phyloP scores from a whole-genome alignment of 2,797 vertebrate genomes.

The Silurus lanzhouensis region DNA sequence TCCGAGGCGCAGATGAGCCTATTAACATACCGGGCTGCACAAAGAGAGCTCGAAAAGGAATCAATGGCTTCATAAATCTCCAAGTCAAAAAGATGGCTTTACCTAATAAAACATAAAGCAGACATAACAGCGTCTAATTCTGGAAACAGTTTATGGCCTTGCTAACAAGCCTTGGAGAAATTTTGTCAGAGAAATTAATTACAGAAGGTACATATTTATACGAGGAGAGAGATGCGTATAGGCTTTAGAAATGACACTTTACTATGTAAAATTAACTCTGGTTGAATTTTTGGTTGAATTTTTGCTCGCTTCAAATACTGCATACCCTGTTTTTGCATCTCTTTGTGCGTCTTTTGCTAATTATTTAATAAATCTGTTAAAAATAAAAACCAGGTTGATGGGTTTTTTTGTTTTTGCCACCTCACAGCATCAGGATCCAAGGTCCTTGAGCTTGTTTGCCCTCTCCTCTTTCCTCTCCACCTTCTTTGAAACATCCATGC shows the following conservation, averaged over 20 bases:
- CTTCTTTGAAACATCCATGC: background rate
- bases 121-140: constrained; percentile 53
- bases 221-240: too few species aligned
- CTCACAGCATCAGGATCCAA: too few species aligned
- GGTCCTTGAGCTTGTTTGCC: background rate
- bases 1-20: constrained; percentile 70
- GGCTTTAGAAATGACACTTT: background rate
- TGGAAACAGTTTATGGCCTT: constrained; percentile 47
- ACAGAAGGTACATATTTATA: background rate
- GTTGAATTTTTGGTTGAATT: background rate
- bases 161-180: constrained; percentile 30
- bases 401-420: too few species aligned
- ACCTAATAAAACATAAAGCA: constrained; percentile 66
- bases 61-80: constrained; percentile 76
- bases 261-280: background rate
- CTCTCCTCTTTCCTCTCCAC: background rate
- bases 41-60: constrained; percentile 63
- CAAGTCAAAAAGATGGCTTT: constrained; percentile 67
- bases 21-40: constrained; percentile 77
- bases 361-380: too few species aligned
- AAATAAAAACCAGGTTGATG: too few species aligned
- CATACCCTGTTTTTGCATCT: too few species aligned
- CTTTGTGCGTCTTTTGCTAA: too few species aligned
- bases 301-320: too few species aligned
- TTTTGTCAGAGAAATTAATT: constrained; percentile 7